A percentile compares a stretch with the other conserved stretches of the same genome.
These are phyloP conservation scores for Xiphorhynchus elegans DNA, from an alignment of 2,113 vertebrate genomes.

Conservation along the genomic window DNA sequence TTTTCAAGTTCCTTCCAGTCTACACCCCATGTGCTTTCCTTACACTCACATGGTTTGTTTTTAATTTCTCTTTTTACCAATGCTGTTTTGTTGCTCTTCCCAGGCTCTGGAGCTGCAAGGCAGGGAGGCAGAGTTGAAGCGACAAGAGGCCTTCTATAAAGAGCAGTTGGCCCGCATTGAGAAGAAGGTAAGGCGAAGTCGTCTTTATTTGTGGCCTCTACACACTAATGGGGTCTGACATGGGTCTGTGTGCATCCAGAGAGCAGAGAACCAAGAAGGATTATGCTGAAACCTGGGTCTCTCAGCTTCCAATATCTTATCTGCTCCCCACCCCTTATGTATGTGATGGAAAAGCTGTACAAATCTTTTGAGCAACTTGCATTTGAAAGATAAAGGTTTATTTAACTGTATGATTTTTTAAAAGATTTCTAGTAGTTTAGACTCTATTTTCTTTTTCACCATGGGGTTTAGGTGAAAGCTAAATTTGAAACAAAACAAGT, in stretches of 20 bases:
- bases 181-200: constrained; percentile 81
- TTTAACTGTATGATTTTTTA: constrained; percentile 26
- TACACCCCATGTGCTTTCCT: not conserved
- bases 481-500: not conserved
- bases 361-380: not conserved
- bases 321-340: not conserved
- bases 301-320: not conserved
- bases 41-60: not conserved
- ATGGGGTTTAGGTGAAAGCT: constrained; percentile 48
- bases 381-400: constrained; percentile 10
- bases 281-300: not conserved
- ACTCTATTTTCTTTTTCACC: not conserved
- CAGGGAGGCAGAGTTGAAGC: constrained; percentile 82
- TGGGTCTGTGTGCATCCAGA: not conserved
- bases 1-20: not conserved
- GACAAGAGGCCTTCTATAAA: constrained; percentile 82
- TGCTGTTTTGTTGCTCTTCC: constrained; percentile 14
- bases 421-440: not conserved
- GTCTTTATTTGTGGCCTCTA: not conserved
- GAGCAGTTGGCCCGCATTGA: constrained; percentile 88
- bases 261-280: not conserved
- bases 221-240: not conserved
- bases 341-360: not conserved
- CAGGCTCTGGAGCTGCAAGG: constrained; percentile 83
- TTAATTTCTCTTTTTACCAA: not conserved